Evolutionary conservation across 2,888 invertebrate species (phyloP), one percentile per base, ranked within the genome.

Genomic region (Dasysyrphus albostriatus): DNA sequence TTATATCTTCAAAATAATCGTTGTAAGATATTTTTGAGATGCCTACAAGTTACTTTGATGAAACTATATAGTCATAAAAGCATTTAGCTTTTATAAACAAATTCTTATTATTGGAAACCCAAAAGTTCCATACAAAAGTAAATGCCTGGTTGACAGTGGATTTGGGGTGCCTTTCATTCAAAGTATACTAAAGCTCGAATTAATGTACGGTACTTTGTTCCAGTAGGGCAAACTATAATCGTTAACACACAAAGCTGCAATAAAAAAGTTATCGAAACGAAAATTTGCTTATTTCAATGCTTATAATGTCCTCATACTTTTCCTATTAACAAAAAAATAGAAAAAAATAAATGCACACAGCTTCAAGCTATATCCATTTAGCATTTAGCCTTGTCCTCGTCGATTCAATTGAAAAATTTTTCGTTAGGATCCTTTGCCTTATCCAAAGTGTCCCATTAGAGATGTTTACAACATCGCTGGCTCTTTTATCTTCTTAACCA

Each of bases 361-460:
- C 65, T 14, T 37, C 34, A 19, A 49, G 42, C 65, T 14, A 34
- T 65, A n/a, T 14, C 24, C 67, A 3, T 37, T 24, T 14, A 61
- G 12, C 67, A 3, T 37, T 24, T 14, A 61, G 12, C 39, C 37
- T 39, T 37, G 39, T 8, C 34, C 51, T 29, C 14, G 16, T 24
- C 51, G 16, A 39, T 69, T 39, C 69, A 54, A 69, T 54, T 69
- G 39, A 54, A 69, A 51, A 39, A 6, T 29, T n/a, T 44, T 47
- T 29, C 49, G 63, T 29, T 34, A 2, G 39, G 49, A 69, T 69
- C 49, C 47, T 42, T 63, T 61, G 44, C 19, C 19, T 47, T 69
- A 69, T 34, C 34, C 47, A 76, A 76, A 63, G 56, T 63, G 47
- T 56, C 63, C 81, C 63, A 81, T 81, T 70, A 82, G 61, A 47